These are phyloP conservation scores for Brachyhypopomus gauderio DNA, from an alignment of 2,113 vertebrate species.

Conservation along the genomic window DNA sequence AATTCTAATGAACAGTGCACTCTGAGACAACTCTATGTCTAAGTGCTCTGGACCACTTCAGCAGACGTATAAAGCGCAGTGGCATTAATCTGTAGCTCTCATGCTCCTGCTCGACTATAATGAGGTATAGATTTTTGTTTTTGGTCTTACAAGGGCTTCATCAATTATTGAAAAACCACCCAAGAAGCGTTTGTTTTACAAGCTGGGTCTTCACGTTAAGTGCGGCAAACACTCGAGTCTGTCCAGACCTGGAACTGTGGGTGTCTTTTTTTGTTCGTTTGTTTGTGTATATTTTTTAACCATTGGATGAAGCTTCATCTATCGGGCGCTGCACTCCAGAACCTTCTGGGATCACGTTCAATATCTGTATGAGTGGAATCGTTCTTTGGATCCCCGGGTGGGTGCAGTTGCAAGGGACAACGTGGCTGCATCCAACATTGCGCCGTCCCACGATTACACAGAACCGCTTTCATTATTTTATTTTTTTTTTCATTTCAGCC, in stretches of 20 bases:
- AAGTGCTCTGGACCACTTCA: conserved; percentile 27
- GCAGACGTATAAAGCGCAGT: conserved; percentile 25
- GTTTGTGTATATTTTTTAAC: conserved; percentile 18
- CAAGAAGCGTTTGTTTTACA: conserved; percentile 36
- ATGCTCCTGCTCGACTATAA: conserved; percentile 2
- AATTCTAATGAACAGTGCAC: conserved; percentile 35
- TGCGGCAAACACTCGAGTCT: neutral
- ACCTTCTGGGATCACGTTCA: conserved; percentile 7
- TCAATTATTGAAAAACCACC: conserved; percentile 54
- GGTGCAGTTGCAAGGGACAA: conserved; percentile 14
- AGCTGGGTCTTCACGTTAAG: conserved; percentile 21
- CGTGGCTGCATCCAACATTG: conserved; percentile 30
- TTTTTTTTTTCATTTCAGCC: neutral
- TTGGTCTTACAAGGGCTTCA: conserved; percentile 21
- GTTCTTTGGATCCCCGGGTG: neutral
- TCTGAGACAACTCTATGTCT: conserved; percentile 1
- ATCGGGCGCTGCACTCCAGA: neutral
- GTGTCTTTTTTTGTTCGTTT: too few relatives aligned
- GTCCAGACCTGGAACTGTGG: neutral
- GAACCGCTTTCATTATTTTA: neutral
- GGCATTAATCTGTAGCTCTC: conserved; percentile 27
- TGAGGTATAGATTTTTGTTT: conserved; percentile 44
- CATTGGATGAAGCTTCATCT: conserved; percentile 20
- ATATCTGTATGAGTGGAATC: conserved; percentile 44
- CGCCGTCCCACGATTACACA: neutral